These are phyloP conservation scores for Rhadina sibilatrix DNA, from an alignment of 2,113 vertebrate genomes.

Conservation along the genomic window DNA sequence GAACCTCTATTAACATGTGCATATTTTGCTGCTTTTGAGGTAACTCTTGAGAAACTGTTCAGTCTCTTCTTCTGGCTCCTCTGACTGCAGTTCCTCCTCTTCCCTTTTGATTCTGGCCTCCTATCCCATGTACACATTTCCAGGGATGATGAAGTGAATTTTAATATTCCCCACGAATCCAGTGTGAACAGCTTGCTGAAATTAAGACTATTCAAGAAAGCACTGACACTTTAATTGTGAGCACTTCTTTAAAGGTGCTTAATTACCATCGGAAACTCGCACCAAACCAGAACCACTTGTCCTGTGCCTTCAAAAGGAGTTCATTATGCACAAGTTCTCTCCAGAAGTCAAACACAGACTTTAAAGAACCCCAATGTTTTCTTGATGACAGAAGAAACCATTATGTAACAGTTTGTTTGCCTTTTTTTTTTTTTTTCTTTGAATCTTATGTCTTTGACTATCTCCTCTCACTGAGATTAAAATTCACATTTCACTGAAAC, in stretches of 20 bases:
- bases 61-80: background rate
- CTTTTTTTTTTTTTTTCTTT: background rate
- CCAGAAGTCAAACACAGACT: background rate
- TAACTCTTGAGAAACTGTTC: background rate
- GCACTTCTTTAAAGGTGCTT: background rate
- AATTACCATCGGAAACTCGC: background rate
- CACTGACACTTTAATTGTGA: constrained; percentile 18
- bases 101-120: background rate
- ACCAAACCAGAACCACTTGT: background rate
- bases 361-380: background rate
- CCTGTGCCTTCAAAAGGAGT: background rate
- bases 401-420: background rate
- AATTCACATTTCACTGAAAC: background rate
- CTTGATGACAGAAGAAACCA: background rate
- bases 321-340: background rate
- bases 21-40: background rate
- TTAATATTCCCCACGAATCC: background rate
- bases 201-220: constrained; percentile 25
- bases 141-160: background rate
- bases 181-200: background rate
- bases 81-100: background rate
- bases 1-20: background rate
- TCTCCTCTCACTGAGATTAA: background rate
- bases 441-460: background rate
- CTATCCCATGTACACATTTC: background rate